Conservation (phyloP, 2,888 invertebrate genomes). For the Branchellion lobata region DNA sequence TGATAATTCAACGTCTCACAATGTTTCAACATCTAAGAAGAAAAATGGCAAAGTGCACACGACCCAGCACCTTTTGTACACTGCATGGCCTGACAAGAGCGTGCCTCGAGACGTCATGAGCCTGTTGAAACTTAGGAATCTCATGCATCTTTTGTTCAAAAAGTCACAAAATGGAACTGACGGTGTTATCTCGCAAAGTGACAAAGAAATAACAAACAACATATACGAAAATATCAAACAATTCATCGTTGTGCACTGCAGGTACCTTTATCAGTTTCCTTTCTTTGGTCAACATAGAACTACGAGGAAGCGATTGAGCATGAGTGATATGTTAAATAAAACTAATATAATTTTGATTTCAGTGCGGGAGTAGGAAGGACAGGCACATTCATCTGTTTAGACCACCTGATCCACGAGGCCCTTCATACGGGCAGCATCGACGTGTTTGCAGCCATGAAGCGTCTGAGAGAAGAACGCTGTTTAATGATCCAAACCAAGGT, state of each 20-base stretch:
- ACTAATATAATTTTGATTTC: not conserved
- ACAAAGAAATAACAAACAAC: no score
- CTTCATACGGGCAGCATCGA: conserved; percentile 19
- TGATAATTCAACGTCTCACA: not conserved
- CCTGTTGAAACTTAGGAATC: conserved; percentile 12
- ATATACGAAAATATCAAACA: no score
- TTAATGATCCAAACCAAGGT: conserved; percentile 26
- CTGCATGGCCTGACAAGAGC: conserved; percentile 30
- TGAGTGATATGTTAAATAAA: no score
- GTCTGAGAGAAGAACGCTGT: conserved; percentile 17
- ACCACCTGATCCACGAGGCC: conserved; percentile 25
- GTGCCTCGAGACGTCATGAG: conserved; percentile 16
- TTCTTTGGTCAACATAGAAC: no score
- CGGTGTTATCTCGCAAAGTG: no score
- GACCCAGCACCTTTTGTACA: conserved; percentile 16
- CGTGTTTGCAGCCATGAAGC: conserved; percentile 14
- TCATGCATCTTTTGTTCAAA: conserved; percentile 1
- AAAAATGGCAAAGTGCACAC: not conserved
- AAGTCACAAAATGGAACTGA: not conserved
- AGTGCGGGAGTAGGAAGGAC: conserved; percentile 42
- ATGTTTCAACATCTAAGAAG: not conserved
- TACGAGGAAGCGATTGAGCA: no score
- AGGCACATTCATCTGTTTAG: conserved; percentile 34
- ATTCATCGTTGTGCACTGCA: conserved; percentile 27
- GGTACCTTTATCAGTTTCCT: no score